phyloP scores from a whole-genome alignment of 1,140 invertebrate species.

The Dendroctonus ponderosae region DNA sequence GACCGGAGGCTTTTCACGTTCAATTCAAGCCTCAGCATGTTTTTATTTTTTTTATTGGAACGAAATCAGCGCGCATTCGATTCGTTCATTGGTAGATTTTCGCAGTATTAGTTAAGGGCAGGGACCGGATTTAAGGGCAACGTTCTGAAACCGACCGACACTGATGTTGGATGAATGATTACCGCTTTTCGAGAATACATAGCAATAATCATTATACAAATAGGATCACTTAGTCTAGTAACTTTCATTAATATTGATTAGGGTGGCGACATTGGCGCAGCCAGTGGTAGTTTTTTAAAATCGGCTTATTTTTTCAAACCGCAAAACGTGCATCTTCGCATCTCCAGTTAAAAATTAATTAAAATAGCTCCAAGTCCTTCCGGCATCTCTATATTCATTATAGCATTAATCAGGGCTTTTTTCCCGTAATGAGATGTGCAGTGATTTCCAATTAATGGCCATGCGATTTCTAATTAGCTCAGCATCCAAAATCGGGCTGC shows the following conservation, averaged over 20 bases:
- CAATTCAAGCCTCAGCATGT: too few species aligned
- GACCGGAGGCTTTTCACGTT: too few species aligned
- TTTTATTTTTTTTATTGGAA: conserved; percentile 18
- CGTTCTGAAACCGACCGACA: not conserved
- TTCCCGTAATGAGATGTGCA: too few species aligned
- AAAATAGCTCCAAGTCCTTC: too few species aligned
- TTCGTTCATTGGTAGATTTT: conserved; percentile 21
- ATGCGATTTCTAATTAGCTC: too few species aligned
- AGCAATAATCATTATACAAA: conserved; percentile 48
- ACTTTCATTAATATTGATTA: conserved; percentile 11
- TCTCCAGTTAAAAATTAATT: too few species aligned
- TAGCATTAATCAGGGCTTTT: too few species aligned
- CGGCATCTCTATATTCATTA: too few species aligned
- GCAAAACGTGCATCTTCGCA: too few species aligned
- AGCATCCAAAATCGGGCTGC: too few species aligned
- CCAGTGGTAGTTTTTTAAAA: conserved; percentile 20
- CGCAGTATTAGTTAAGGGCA: conserved; percentile 25
- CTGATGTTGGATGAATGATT: conserved; percentile 39
- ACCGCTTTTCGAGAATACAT: conserved; percentile 43
- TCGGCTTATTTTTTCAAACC: too few species aligned
- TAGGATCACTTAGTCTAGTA: conserved; percentile 35
- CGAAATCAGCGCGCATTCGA: conserved; percentile 33
- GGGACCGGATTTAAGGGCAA: not conserved
- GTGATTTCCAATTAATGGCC: too few species aligned
- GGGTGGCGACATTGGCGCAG: conserved; percentile 9